phyloP scores from a whole-genome alignment of 2,888 invertebrate genomes.

The Rhaphigaster nebulosa region DNA sequence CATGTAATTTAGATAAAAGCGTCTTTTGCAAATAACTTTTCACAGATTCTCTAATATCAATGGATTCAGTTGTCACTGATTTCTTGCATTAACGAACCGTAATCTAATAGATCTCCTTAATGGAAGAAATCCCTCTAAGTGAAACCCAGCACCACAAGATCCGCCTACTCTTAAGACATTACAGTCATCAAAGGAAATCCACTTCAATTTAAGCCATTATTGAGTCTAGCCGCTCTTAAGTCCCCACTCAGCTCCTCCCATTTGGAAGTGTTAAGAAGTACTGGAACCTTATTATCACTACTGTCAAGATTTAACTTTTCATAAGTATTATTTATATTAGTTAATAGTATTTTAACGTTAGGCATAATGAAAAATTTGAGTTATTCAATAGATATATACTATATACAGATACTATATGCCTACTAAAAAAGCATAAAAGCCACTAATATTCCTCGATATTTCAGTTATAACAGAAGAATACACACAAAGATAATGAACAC shows the following conservation, averaged over 20 bases:
- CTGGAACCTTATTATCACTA: not conserved
- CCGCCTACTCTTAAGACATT: not conserved
- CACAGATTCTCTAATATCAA: not conserved
- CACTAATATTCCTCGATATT: no score
- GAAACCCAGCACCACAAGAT: not conserved
- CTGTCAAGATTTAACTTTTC: not conserved
- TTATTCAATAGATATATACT: no score
- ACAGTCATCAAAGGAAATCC: constrained; percentile 30
- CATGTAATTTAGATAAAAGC: not conserved
- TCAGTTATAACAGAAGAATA: no score
- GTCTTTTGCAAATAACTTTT: not conserved
- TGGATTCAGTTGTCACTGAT: not conserved
- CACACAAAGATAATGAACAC: no score
- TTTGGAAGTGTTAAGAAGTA: not conserved
- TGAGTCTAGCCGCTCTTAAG: constrained; percentile 10
- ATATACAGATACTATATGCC: no score
- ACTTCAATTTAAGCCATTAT: constrained; percentile 5
- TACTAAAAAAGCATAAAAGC: no score
- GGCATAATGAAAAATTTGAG: no score
- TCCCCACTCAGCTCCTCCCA: not conserved
- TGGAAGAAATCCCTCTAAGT: not conserved
- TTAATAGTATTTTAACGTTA: no score
- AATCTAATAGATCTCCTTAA: not conserved
- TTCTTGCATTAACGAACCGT: not conserved
- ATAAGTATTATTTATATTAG: no score